Percentiles rank a stretch among this genome's conserved stretches.
These are phyloP conservation scores for Loripinus fragilis DNA, from an alignment of 2,888 invertebrate species.

Conservation along the genomic window DNA sequence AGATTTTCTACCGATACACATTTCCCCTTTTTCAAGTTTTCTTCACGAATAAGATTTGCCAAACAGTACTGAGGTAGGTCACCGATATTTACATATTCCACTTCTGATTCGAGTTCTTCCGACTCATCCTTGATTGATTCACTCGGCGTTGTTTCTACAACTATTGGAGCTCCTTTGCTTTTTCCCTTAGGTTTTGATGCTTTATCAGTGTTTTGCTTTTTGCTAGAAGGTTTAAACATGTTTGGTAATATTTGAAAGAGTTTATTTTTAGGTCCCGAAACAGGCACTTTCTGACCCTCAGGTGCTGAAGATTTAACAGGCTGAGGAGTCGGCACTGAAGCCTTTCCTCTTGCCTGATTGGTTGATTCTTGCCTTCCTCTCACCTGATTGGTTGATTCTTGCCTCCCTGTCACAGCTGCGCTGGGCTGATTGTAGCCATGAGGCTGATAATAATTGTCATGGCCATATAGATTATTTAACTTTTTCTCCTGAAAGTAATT, in stretches of 20 bases:
- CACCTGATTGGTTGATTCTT: conserved; percentile 42
- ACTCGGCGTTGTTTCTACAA: not conserved
- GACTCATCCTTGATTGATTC: not conserved
- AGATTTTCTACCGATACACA: conserved; percentile 65
- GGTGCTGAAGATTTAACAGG: conserved; percentile 32
- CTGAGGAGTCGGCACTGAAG: conserved; percentile 33
- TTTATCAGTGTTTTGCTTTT: conserved; percentile 44
- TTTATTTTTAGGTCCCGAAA: conserved; percentile 41
- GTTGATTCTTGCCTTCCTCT: conserved; percentile 28
- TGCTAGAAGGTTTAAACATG: conserved; percentile 58
- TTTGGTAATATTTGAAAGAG: conserved; percentile 60
- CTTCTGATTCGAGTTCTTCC: conserved; percentile 36
- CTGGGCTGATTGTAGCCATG: conserved; percentile 46
- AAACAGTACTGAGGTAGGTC: conserved; percentile 58
- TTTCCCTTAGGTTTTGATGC: conserved; percentile 36
- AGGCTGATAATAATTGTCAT: conserved; percentile 66
- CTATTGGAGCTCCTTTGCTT: conserved; percentile 18
- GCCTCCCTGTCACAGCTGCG: conserved; percentile 25
- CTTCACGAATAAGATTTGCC: conserved; percentile 48
- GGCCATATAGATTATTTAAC: conserved; percentile 62
- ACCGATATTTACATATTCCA: conserved; percentile 53
- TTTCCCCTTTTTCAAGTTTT: conserved; percentile 56
- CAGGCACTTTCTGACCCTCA: conserved; percentile 33
- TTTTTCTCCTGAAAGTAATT: conserved; percentile 69
- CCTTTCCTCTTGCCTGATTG: conserved; percentile 42